These are phyloP conservation scores for Thereva unica DNA, from an alignment of 2,888 invertebrate species.

Conservation along the genomic window DNA sequence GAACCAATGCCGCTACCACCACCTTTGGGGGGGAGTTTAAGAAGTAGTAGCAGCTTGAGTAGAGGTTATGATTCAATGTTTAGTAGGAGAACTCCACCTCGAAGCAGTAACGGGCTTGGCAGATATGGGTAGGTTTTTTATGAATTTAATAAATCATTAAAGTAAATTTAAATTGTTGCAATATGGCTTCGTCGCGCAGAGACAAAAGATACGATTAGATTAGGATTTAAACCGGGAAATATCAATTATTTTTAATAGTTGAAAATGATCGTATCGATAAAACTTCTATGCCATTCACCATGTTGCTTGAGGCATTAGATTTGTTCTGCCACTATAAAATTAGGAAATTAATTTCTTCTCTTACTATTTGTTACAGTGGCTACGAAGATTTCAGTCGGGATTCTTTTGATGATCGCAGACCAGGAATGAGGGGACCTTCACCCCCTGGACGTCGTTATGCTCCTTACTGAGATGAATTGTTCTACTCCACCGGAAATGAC, in stretches of 20 bases:
- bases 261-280: too few species aligned
- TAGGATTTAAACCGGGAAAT: too few species aligned
- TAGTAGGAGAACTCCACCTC: slow-evolving; percentile 78
- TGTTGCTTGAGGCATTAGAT: too few species aligned
- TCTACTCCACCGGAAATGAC: slow-evolving; percentile 36
- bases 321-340: too few species aligned
- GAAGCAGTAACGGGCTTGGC: slow-evolving; percentile 56
- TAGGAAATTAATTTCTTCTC: slow-evolving; percentile 32
- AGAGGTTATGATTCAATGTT: slow-evolving; percentile 76
- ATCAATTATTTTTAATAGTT: too few species aligned
- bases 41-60: slow-evolving; percentile 65
- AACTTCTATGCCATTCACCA: too few species aligned
- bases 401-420: slow-evolving; percentile 80
- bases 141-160: too few species aligned
- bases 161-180: too few species aligned
- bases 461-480: slow-evolving; percentile 69
- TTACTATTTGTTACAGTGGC: slow-evolving; percentile 62
- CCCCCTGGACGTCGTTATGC: slow-evolving; percentile 76
- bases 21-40: slow-evolving; percentile 61
- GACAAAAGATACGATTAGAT: too few species aligned
- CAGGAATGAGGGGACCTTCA: slow-evolving; percentile 75
- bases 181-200: too few species aligned
- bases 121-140: slow-evolving; percentile 53
- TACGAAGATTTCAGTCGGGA: slow-evolving; percentile 89
- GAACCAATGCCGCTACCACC: slow-evolving; percentile 81